Base-by-base conservation (phyloP, 2,888 invertebrate genomes). In the Pachycephus smyrnensis region DNA sequence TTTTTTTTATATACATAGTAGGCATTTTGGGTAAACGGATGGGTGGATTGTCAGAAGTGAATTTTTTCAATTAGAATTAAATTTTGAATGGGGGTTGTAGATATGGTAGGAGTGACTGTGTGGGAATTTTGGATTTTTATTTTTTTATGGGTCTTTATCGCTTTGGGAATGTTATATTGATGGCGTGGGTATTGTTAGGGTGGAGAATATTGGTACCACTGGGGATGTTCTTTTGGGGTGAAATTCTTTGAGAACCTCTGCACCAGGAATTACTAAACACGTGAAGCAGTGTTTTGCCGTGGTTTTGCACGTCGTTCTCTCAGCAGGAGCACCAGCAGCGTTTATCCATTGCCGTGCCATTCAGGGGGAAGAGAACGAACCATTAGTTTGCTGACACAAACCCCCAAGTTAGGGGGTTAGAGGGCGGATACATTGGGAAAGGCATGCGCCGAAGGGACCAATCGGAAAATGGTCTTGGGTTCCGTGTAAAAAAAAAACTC, bases 341-440 rank as follows among this genome's bases (percentile, higher is more conserved):
- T 88, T 88, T 87, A 88, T 88, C 86, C 86, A 84, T 82, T 80
- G 78, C 83, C 75, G 78, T 78, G 78, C 76, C 80, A 82, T 80
- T 80, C 84, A 78, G 78, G 68, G 77, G 80, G 84, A 83, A 83
- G 82, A 85, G 86, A 84, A 83, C 84, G 85, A 84, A 86, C 87
- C 87, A 86, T 89, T 83, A 85, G 86, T 88, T 86, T 85, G 85
- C 86, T 81, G 86, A 85, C 84, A 86, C 69, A 75, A 77, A 77
- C 55, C 73, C 55, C 73, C 32, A 55, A 77, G 83, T 83, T 86
- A 83, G 84, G 76, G 78, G 84, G 84, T 80, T 80, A 80, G 80
- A 87, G 82, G 86, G 86, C 87, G 86, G 71, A 35, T 31, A 68
- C 73, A 32, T 77, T 73, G 73, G 73, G 78, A 82, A 73, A 79